Evolutionary conservation across 2,797 vertebrate genomes (phyloP).

Genomic region (Nothura maculosa): DNA sequence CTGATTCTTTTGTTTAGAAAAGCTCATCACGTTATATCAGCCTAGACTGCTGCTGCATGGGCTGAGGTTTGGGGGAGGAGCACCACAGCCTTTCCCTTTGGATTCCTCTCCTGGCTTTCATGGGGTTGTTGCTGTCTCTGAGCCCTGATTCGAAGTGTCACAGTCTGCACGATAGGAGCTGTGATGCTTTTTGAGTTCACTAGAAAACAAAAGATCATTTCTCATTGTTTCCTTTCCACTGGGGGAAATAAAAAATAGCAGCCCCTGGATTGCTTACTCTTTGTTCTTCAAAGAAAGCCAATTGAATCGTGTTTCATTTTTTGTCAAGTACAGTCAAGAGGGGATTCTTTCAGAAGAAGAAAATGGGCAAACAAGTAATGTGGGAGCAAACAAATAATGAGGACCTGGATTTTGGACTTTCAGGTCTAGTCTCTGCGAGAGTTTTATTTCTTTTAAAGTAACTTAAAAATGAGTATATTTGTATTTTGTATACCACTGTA

Average conservation of each 20-base stretch:
- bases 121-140: neutral
- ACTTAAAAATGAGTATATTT: neutral
- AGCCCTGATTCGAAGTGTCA: neutral
- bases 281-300: slow-evolving; percentile 24
- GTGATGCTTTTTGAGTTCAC: neutral
- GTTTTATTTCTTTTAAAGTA: neutral
- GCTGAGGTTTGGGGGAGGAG: neutral
- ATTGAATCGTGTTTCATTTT: neutral
- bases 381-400: neutral
- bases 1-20: neutral
- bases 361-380: neutral
- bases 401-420: neutral
- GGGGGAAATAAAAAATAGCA: neutral
- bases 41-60: neutral
- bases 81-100: neutral
- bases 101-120: neutral
- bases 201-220: neutral
- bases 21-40: neutral
- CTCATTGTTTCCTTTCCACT: neutral
- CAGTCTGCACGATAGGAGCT: neutral
- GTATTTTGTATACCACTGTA: neutral
- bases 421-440: neutral
- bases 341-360: neutral
- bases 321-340: neutral
- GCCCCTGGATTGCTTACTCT: neutral